A percentile compares a stretch with the other conserved stretches of the same genome.
phyloP scores from a whole-genome alignment of 2,113 vertebrate genomes.

The Tupaia chinensis region DNA sequence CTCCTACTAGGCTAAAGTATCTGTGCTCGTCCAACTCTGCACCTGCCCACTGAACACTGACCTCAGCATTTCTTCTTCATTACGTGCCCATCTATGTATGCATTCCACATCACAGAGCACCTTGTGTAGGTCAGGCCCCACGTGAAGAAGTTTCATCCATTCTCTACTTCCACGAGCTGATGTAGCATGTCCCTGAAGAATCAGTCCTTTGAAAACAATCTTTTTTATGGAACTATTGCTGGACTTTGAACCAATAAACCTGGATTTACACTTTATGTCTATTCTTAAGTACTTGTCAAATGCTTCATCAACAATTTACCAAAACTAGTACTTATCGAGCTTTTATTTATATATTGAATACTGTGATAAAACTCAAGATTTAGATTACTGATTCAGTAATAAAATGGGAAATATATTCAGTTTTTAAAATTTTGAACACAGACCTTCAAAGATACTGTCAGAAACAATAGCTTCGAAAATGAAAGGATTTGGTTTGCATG shows the following conservation, averaged over 20 bases:
- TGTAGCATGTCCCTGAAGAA: background rate
- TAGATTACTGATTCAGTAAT: background rate
- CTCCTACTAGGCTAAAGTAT: background rate
- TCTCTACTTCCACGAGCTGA: background rate
- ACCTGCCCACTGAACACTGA: background rate
- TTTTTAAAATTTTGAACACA: background rate
- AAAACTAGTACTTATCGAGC: background rate
- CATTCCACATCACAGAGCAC: background rate
- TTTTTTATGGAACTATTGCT: background rate
- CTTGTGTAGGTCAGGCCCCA: background rate
- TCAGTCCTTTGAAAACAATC: background rate
- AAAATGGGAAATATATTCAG: background rate
- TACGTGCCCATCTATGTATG: background rate
- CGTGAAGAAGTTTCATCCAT: background rate
- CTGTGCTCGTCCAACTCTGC: background rate
- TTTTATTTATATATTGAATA: background rate
- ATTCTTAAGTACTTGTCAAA: background rate
- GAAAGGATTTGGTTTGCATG: background rate
- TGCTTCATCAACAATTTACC: background rate
- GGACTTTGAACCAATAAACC: background rate
- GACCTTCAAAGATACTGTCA: background rate
- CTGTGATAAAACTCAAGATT: background rate
- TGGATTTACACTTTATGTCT: background rate
- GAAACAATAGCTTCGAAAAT: conserved; percentile 28
- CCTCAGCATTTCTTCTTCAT: background rate